Evolutionary conservation across 1,140 invertebrate genomes (phyloP), one percentile per base, ranked within the genome.

Genomic region (Ectropis grisescens): DNA sequence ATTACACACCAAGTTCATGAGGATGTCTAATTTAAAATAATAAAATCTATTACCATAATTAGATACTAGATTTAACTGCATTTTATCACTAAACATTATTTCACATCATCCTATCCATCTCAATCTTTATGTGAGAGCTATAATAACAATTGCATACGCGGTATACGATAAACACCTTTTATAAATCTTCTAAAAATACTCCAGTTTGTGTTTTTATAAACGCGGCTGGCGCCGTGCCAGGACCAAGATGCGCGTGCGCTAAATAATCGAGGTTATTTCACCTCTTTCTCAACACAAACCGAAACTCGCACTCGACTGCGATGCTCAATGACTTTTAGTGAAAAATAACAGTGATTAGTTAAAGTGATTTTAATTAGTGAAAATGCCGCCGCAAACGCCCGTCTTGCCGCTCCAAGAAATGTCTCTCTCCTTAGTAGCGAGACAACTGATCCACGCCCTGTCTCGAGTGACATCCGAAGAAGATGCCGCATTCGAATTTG

Each of bases 401-500:
- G 80, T 84, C 42, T 58, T 65, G 9, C 59, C 64, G 2, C 47
- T 83, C 14, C 70, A 82, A 46, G 78, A 83, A 41, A 65, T 75
- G 2, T 67, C 81, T 9, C 47, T 83, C 43, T 78, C 79, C n/a
- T 39, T 79, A 36, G 78, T 83, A 11, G 81, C 74, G 15, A 74
- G 74, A 56, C 82, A 84, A 41, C 51, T 84, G 10, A 79, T 82
- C 13, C 67, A 82, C 53, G 48, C 78, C 5, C 42, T 84, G n/a
- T 54, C 69, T 16, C 57, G 51, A 31, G 70, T 85, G 14, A 70
- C 84, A 14, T 62, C 83, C 2, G 83, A 85, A 11, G 66, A 85
- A 58, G 85, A 87, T 66, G 71, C 84, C 5, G 74, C 71, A 2
- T 60, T 86, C 2, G 68, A 82, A 2, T 86, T 86, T 59, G 83